Base-by-base conservation (phyloP, 2,113 vertebrate species). In the Myanophis thanlyinensis region DNA sequence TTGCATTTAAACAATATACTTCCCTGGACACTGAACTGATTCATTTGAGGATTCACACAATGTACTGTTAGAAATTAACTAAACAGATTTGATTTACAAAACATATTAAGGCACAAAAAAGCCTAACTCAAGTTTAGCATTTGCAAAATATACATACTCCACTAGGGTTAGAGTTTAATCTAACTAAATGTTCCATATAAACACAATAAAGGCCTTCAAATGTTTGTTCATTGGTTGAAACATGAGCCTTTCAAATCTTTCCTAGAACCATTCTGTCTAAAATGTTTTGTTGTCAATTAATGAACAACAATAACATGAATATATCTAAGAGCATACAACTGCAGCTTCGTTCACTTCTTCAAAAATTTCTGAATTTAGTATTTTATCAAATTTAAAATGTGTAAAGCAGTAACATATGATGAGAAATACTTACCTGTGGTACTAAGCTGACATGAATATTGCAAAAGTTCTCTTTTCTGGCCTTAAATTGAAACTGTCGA, bases 401-500 rank as follows among this genome's bases (percentile, higher is more conserved):
- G 23, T 46, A 48, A 56, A 49, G 23, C 20, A 3, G 91, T 40
- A 86, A 80, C 0, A 85, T 91, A 93, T 25, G 1, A 52, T 2
- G 90, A 6, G 90, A 54, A 51, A 47, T 93, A 94, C 52, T 93
- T 96, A 98, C 98, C 97, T 98, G 98, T 46, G 98, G 98, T 22
- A 98, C 98, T 54, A 98, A 95, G 93, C 98, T 98, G 91, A 98
- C 98, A 10, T 98, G 98, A 90, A 98, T 98, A 84, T 98, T 98
- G 93, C 97, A 98, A 95, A 98, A 98, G 94, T 98, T 98, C 80
- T 98, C 97, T 95, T 95, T 95, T 95, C 97, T 98, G 47, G 97
- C 98, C 93, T 98, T 98, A 96, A 98, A 98, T 90, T 98, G 98
- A 95, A 98, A 98, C 62, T 98, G 98, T 88, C 98, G 97, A 94